phyloP scores from a whole-genome alignment of 2,113 vertebrate genomes.

The Calyptommatus sinebrachiatus region DNA sequence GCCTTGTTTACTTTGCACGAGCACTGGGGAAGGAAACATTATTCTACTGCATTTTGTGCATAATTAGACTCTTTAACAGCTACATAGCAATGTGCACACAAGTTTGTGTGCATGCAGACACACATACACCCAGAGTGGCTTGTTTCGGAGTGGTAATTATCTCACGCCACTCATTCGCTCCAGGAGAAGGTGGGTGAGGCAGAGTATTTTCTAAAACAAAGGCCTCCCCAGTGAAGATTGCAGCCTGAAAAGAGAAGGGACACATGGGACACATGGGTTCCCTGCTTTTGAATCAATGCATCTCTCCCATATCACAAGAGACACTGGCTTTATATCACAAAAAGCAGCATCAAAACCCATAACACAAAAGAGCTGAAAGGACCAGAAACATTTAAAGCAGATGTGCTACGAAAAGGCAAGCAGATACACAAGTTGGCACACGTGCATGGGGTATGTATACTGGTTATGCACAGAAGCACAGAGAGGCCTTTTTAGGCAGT shows the following conservation, averaged over 20 bases:
- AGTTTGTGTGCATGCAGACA: slow-evolving; percentile 25
- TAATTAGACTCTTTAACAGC: slow-evolving; percentile 13
- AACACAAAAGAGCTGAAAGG: slow-evolving; percentile 48
- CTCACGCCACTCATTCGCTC: slow-evolving; percentile 54
- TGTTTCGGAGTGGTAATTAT: slow-evolving; percentile 61
- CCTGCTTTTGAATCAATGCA: slow-evolving; percentile 64
- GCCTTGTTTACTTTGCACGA: slow-evolving; percentile 56
- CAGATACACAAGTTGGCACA: neutral
- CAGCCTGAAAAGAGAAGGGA: slow-evolving; percentile 47
- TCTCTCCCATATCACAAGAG: slow-evolving; percentile 53
- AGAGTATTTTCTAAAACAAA: slow-evolving; percentile 30
- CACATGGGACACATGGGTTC: slow-evolving; percentile 44
- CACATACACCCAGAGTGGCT: slow-evolving; percentile 51
- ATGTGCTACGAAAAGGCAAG: slow-evolving; percentile 40
- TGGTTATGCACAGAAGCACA: no score
- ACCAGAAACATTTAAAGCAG: slow-evolving; percentile 59
- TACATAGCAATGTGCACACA: neutral
- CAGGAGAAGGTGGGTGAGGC: neutral
- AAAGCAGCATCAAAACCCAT: slow-evolving; percentile 38
- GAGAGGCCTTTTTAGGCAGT: slow-evolving; percentile 36
- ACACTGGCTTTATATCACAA: slow-evolving; percentile 53
- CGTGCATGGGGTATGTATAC: no score
- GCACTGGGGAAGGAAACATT: slow-evolving; percentile 22
- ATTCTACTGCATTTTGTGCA: slow-evolving; percentile 41
- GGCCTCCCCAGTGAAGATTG: slow-evolving; percentile 52